A percentile compares a stretch with the other conserved stretches of the same genome.
phyloP scores from a whole-genome alignment of 1,140 invertebrate genomes.

The Neelides sp. region DNA sequence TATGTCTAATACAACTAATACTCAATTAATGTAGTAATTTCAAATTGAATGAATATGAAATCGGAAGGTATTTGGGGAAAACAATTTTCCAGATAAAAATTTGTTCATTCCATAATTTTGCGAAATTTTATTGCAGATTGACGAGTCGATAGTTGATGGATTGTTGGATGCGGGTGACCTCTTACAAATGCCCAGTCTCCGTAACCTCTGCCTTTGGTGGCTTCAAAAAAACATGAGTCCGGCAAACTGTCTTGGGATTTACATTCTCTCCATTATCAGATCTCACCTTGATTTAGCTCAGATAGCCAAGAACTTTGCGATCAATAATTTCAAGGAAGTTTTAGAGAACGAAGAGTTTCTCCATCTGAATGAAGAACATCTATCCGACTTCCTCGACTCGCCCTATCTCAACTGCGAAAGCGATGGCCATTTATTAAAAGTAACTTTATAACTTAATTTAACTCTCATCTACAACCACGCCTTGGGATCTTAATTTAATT shows the following conservation, averaged over 20 bases:
- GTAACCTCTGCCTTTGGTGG: conserved; percentile 43
- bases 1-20: no score
- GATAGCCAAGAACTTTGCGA: conserved; percentile 41
- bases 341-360: conserved; percentile 46
- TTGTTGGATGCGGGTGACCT: conserved; percentile 45
- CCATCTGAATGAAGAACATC: conserved; percentile 40
- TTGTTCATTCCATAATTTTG: neutral
- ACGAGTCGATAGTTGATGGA: conserved; percentile 43
- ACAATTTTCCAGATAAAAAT: neutral
- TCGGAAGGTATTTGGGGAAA: no score
- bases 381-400: conserved; percentile 32
- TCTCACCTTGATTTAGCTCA: conserved; percentile 40
- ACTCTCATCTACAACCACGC: conserved; percentile 1
- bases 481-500: no score
- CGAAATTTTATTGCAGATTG: conserved; percentile 34
- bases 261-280: conserved; percentile 42
- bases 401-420: conserved; percentile 31
- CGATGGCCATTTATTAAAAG: conserved; percentile 33
- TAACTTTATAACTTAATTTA: conserved; percentile 11
- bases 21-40: no score
- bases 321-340: conserved; percentile 42
- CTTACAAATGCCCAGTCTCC: conserved; percentile 37
- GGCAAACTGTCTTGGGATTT: conserved; percentile 43
- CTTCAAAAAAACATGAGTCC: conserved; percentile 42
- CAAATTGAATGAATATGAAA: no score